Evolutionary conservation across 1,140 invertebrate genomes (phyloP).

Genomic region (Sycobia sp.): DNA sequence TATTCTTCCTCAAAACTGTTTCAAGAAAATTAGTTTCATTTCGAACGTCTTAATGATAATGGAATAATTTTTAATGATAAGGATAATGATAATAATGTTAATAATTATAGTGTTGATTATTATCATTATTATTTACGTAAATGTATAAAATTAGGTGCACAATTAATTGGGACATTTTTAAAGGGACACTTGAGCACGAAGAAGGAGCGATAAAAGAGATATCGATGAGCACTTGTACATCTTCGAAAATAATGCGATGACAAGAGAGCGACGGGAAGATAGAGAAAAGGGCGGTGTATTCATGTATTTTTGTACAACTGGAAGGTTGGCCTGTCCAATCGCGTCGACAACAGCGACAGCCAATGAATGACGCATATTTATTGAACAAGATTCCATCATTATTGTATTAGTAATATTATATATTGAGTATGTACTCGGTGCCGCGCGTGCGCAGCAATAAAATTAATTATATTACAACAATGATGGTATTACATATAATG

Average conservation of each 20-base stretch:
- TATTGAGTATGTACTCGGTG: conserved; percentile 11
- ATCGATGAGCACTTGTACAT: too few relatives aligned
- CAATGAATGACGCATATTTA: conserved; percentile 24
- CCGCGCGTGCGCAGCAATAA: conserved; percentile 2
- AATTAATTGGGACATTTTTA: conserved; percentile 7
- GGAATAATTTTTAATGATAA: too few relatives aligned
- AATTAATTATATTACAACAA: conserved; percentile 7
- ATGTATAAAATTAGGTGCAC: too few relatives aligned
- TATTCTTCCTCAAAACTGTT: not conserved
- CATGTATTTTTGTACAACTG: conserved; percentile 30
- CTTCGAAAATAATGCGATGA: not conserved
- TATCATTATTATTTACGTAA: too few relatives aligned
- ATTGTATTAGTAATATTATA: conserved; percentile 22
- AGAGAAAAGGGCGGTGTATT: conserved; percentile 10
- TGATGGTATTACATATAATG: conserved; percentile 29
- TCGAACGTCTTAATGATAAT: too few relatives aligned
- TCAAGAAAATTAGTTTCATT: too few relatives aligned
- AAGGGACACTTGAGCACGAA: not conserved
- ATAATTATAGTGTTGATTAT: too few relatives aligned
- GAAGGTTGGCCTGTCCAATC: not conserved
- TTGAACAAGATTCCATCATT: conserved; percentile 11
- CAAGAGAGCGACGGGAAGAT: not conserved
- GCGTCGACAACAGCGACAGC: not conserved
- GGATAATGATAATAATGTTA: too few relatives aligned
- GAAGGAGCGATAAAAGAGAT: too few relatives aligned